These are phyloP conservation scores for Aricia artaxerxes DNA, from an alignment of 2,888 invertebrate genomes.

Conservation along the genomic window DNA sequence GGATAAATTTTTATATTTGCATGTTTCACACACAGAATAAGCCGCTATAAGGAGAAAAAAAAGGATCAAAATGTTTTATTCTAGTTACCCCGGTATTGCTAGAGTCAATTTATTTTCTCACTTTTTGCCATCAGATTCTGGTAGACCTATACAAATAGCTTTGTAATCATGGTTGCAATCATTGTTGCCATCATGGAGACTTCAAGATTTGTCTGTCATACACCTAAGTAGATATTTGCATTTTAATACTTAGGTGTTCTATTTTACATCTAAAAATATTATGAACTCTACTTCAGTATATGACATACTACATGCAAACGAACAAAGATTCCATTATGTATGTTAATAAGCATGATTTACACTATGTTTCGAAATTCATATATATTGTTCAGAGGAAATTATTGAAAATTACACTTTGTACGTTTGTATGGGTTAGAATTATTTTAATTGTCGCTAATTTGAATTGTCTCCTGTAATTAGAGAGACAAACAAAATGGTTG, in stretches of 20 bases:
- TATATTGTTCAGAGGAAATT: not conserved
- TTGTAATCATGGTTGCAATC: not conserved
- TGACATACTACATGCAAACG: not conserved
- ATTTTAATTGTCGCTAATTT: conserved; percentile 18
- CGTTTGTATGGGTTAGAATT: not conserved
- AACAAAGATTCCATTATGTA: conserved; percentile 15
- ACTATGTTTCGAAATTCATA: conserved; percentile 16
- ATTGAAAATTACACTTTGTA: not conserved
- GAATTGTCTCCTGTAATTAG: not conserved
- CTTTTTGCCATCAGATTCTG: too few relatives aligned
- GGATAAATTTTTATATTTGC: too few relatives aligned
- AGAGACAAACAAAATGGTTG: not conserved
- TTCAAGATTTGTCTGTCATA: too few relatives aligned
- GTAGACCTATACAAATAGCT: not conserved
- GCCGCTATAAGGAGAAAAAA: too few relatives aligned
- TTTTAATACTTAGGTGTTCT: too few relatives aligned
- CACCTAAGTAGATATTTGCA: too few relatives aligned
- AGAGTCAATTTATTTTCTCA: too few relatives aligned
- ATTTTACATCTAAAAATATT: not conserved
- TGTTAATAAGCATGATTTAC: conserved; percentile 26
- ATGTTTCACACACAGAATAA: too few relatives aligned
- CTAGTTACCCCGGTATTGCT: too few relatives aligned
- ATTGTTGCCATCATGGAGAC: not conserved
- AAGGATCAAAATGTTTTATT: too few relatives aligned
- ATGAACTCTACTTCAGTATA: not conserved